These are phyloP conservation scores for Garrulus glandarius DNA, from an alignment of 2,797 vertebrate genomes.

Conservation along the genomic window DNA sequence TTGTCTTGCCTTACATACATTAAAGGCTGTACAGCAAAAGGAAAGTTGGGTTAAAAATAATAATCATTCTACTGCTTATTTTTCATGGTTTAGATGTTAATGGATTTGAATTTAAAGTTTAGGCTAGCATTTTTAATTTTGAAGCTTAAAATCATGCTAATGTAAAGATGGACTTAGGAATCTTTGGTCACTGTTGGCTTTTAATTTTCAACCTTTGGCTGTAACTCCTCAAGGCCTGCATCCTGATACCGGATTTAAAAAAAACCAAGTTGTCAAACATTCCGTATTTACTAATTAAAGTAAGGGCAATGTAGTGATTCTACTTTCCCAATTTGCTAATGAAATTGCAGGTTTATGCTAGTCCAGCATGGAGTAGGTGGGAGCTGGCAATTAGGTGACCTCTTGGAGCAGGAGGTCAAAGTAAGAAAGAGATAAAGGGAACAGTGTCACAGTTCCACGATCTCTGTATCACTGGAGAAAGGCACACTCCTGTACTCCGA, in stretches of 20 bases:
- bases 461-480: background rate
- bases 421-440: background rate
- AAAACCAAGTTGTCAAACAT: background rate
- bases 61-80: background rate
- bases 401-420: background rate
- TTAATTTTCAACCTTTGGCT: background rate
- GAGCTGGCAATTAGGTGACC: background rate
- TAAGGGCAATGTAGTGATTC: background rate
- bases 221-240: background rate
- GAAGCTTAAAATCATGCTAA: background rate
- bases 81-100: background rate
- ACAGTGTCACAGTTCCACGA: background rate
- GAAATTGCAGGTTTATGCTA: background rate
- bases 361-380: background rate
- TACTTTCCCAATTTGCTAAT: background rate
- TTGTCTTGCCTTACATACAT: background rate
- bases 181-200: background rate
- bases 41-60: background rate
- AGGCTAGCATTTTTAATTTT: background rate
- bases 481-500: background rate
- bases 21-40: background rate
- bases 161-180: background rate
- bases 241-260: rapidly evolving
- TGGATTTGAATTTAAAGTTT: background rate
- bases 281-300: background rate